Conservation (phyloP, 2,113 vertebrate species). For the Daubentonia madagascariensis region DNA sequence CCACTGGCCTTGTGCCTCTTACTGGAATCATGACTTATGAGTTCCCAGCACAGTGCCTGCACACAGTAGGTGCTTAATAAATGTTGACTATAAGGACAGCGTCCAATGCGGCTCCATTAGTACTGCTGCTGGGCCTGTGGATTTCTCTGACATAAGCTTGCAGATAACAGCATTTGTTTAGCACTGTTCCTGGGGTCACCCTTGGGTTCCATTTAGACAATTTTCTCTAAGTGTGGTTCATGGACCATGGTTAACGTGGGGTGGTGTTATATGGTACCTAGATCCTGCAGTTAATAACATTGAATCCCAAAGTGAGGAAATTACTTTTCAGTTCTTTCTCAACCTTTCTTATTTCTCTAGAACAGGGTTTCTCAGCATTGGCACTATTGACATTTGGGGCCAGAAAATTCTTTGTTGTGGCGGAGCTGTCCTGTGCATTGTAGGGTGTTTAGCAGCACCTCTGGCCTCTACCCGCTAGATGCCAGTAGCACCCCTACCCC, state of each 20-base stretch:
- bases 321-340: background rate
- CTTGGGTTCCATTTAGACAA: background rate
- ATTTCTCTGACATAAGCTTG: background rate
- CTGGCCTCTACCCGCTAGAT: background rate
- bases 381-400: background rate
- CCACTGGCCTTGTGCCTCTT: background rate
- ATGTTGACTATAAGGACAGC: fast-evolving
- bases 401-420: background rate
- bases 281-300: background rate
- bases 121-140: background rate
- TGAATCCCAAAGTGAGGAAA: background rate
- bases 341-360: background rate
- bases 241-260: background rate
- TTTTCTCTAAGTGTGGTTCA: background rate
- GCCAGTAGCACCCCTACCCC: background rate
- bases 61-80: background rate
- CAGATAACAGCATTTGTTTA: background rate
- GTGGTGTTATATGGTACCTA: background rate
- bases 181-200: background rate
- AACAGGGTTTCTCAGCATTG: background rate
- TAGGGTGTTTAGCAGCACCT: background rate
- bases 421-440: background rate
- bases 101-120: fast-evolving
- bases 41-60: background rate
- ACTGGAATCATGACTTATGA: background rate